A percentile compares a stretch with the other conserved stretches of the same genome.
These are phyloP conservation scores for Dorcus hopei DNA, from an alignment of 2,888 invertebrate genomes.

Conservation along the genomic window DNA sequence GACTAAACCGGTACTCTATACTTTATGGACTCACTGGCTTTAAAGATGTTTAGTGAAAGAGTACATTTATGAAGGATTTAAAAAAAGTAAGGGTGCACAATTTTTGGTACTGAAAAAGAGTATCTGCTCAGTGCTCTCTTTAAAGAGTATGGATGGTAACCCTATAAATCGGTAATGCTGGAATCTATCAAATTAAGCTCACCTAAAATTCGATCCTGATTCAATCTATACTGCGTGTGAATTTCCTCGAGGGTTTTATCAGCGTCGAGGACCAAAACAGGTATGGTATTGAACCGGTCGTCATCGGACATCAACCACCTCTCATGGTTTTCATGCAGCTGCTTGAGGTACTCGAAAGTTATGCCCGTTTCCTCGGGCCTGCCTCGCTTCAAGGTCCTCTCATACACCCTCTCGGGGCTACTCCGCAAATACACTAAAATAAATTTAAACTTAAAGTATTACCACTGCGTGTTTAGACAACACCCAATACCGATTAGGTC, in stretches of 20 bases:
- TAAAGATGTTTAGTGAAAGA: no score
- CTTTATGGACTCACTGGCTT: no score
- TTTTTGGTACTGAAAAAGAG: no score
- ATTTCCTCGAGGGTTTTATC: slow-evolving; percentile 65
- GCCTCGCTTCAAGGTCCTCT: slow-evolving; percentile 71
- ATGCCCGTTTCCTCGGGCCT: slow-evolving; percentile 80
- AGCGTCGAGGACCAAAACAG: slow-evolving; percentile 65
- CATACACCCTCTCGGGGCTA: slow-evolving; percentile 62
- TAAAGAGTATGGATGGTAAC: no score
- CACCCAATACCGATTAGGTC: slow-evolving; percentile 75
- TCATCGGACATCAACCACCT: slow-evolving; percentile 60
- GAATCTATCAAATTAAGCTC: no score
- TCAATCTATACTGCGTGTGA: slow-evolving; percentile 61
- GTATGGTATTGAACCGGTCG: slow-evolving; percentile 40
- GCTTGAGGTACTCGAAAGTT: slow-evolving; percentile 74
- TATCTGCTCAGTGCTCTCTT: no score
- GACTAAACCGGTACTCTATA: no score
- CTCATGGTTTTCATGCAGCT: slow-evolving; percentile 75
- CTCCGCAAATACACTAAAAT: slow-evolving; percentile 65
- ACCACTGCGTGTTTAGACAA: not conserved
- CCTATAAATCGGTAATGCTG: no score
- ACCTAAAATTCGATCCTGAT: slow-evolving; percentile 55
- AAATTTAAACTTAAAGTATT: no score
- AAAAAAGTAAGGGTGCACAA: no score
- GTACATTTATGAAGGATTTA: no score